phyloP scores from a whole-genome alignment of 2,888 invertebrate species.

The Hipparchia sbordonii region DNA sequence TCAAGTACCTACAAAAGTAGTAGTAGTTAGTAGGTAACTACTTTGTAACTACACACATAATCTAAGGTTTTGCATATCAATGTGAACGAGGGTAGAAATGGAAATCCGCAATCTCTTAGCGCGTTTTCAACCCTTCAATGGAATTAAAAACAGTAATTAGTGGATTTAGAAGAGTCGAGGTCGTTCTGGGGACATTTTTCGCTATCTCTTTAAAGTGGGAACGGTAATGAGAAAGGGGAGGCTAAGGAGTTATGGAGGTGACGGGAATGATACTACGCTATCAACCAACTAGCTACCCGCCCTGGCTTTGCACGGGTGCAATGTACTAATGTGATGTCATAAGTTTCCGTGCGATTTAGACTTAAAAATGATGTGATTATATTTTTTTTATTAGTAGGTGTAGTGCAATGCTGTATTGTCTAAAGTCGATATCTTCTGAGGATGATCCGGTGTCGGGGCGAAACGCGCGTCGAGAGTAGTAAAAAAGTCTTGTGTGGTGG shows the following conservation, averaged over 20 bases:
- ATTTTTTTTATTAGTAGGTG: no score
- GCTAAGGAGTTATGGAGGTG: not conserved
- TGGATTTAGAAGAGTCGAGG: conserved; percentile 38
- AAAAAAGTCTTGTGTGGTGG: no score
- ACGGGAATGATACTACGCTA: not conserved
- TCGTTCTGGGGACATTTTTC: conserved; percentile 23
- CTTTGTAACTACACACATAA: not conserved
- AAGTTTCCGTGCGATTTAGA: no score
- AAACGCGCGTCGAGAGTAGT: no score
- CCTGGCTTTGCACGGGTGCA: no score
- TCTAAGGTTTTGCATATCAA: not conserved
- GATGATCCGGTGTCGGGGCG: no score
- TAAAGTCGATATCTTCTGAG: no score
- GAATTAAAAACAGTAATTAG: conserved; percentile 46
- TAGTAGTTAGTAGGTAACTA: no score
- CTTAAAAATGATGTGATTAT: no score
- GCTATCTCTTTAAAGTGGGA: conserved; percentile 22
- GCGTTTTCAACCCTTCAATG: conserved; percentile 41
- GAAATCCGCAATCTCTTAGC: conserved; percentile 39
- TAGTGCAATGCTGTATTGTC: no score
- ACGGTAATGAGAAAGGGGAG: conserved; percentile 13
- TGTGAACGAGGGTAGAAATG: conserved; percentile 22
- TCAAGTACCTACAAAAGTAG: no score
- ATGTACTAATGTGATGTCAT: no score
- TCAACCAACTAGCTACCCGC: not conserved